phyloP scores from a whole-genome alignment of 2,113 vertebrate genomes.

The Symphodus melops region DNA sequence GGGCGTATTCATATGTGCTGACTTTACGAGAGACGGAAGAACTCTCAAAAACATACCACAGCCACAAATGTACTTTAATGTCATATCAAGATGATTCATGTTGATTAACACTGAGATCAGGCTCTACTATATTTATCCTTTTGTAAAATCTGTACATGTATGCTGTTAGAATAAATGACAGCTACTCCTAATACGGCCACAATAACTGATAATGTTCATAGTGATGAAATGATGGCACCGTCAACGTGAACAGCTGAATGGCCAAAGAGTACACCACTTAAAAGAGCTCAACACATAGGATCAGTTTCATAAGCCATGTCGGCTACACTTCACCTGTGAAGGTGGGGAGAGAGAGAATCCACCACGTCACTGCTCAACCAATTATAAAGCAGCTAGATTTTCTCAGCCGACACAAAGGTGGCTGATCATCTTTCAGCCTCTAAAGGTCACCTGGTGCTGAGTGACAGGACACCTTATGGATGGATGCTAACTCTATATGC shows the following conservation, averaged over 20 bases:
- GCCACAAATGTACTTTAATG: no score
- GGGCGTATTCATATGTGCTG: no score
- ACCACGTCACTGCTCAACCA: constrained; percentile 54
- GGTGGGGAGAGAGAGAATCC: constrained; percentile 40
- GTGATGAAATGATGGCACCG: no score
- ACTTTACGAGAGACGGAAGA: no score
- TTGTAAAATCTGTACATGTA: no score
- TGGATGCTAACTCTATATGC: constrained; percentile 51
- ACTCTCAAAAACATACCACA: no score
- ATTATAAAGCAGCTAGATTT: constrained; percentile 70
- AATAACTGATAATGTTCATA: no score
- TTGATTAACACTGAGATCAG: no score
- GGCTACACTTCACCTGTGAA: constrained; percentile 63
- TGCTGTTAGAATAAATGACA: no score
- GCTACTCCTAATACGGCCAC: no score
- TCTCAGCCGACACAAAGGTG: constrained; percentile 60
- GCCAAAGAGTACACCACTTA: constrained; percentile 59
- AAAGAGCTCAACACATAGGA: constrained; percentile 66
- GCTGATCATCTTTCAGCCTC: constrained; percentile 69
- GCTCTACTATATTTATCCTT: no score
- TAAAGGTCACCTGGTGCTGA: constrained; percentile 70
- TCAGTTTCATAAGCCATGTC: constrained; percentile 73
- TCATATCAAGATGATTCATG: no score
- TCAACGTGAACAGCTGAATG: constrained; percentile 10
- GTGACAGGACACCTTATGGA: constrained; percentile 53